Evolutionary conservation across 2,113 vertebrate genomes (phyloP).

Genomic region (Macquaria australasica): DNA sequence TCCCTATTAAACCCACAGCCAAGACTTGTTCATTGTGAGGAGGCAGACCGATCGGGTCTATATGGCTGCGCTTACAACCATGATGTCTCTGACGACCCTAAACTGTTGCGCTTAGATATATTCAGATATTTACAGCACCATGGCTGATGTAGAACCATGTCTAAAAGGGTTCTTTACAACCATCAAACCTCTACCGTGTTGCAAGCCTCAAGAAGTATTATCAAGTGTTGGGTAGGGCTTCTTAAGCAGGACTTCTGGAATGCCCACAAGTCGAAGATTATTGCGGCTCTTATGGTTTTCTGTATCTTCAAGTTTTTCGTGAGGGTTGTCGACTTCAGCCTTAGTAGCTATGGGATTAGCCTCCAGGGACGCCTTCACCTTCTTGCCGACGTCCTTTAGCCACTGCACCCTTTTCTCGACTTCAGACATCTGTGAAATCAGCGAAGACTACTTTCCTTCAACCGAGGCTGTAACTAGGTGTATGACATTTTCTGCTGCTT

Average conservation of each 20-base stretch:
- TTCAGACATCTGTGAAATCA: background rate
- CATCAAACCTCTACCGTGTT: no score
- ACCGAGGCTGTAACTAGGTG: background rate
- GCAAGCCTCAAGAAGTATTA: background rate
- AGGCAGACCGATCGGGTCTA: background rate
- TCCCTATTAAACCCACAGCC: background rate
- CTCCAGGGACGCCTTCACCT: background rate
- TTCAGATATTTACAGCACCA: background rate
- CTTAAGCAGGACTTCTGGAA: background rate
- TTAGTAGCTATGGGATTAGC: background rate
- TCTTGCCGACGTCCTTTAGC: background rate
- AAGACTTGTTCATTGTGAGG: background rate
- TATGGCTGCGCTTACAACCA: background rate
- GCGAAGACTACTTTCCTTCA: background rate
- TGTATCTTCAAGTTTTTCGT: background rate
- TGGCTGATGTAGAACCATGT: background rate
- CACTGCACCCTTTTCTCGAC: background rate
- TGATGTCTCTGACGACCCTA: background rate
- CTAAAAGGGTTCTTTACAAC: background rate
- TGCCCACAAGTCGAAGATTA: background rate
- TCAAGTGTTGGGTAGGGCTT: background rate
- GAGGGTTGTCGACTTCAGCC: background rate
- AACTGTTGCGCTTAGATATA: background rate
- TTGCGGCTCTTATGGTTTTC: background rate
- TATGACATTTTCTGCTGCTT: background rate